Conservation (phyloP, 1,140 invertebrate species). For the Scaptomyza pallida region DNA sequence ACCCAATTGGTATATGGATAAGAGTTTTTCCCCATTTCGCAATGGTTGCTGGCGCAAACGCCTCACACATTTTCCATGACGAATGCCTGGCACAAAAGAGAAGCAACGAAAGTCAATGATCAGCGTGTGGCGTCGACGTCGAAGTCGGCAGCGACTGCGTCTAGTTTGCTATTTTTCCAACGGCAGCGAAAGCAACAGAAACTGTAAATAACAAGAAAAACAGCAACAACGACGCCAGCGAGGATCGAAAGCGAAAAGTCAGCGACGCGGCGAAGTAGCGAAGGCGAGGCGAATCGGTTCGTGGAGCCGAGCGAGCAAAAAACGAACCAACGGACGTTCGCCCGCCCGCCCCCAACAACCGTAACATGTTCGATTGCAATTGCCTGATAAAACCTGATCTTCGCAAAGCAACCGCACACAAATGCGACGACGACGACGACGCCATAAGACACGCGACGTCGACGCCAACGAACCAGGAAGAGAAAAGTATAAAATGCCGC, state of each 20-base stretch:
- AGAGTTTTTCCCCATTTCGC: conserved; percentile 53
- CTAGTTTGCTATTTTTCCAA: conserved; percentile 74
- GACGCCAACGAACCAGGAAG: conserved; percentile 76
- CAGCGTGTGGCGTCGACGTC: conserved; percentile 44
- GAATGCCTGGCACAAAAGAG: conserved; percentile 71
- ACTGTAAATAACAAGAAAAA: conserved; percentile 80
- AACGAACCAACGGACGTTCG: conserved; percentile 35
- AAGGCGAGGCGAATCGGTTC: conserved; percentile 38
- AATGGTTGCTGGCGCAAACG: conserved; percentile 36
- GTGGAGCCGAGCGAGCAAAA: conserved; percentile 46
- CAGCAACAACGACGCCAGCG: conserved; percentile 25
- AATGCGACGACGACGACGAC: conserved; percentile 19
- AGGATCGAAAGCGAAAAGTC: conserved; percentile 65
- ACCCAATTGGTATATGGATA: conserved; percentile 22
- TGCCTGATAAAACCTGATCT: conserved; percentile 80
- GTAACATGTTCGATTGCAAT: conserved; percentile 71
- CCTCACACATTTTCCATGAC: conserved; percentile 70
- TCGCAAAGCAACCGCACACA: conserved; percentile 31
- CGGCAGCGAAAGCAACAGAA: conserved; percentile 79
- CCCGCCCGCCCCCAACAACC: conserved; percentile 40
- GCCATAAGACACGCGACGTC: conserved; percentile 52
- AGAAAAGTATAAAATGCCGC: conserved; percentile 81
- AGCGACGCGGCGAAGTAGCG: conserved; percentile 58
- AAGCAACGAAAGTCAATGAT: conserved; percentile 80
- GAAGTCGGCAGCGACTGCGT: conserved; percentile 45